Percentiles rank a stretch among this genome's conserved stretches.
Conservation (phyloP, 2,797 vertebrate species). For the Manis pentadactyla region DNA sequence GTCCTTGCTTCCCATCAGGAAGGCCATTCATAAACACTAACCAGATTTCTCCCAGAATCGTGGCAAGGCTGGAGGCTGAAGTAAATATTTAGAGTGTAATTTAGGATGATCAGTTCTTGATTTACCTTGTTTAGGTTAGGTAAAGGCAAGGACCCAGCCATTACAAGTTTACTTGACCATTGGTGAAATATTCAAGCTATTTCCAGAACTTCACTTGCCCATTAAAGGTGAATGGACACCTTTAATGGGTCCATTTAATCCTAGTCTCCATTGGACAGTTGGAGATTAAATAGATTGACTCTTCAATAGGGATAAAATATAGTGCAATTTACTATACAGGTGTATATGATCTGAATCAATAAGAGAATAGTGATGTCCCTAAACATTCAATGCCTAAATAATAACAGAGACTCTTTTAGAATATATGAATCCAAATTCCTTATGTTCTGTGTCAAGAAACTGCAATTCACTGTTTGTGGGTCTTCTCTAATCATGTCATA, state of each 20-base stretch:
- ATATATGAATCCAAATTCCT: not conserved
- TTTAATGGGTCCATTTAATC: too few relatives aligned
- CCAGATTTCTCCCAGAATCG: not conserved
- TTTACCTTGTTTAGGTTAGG: not conserved
- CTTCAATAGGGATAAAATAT: not conserved
- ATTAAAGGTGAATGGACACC: not conserved
- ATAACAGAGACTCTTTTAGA: not conserved
- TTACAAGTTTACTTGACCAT: not conserved
- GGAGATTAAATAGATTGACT: not conserved
- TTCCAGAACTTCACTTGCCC: not conserved
- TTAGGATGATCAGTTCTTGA: not conserved
- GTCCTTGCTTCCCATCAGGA: not conserved
- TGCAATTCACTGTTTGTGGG: not conserved
- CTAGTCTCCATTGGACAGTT: not conserved
- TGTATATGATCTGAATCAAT: not conserved
- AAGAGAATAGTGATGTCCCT: constrained; percentile 14
- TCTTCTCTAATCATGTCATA: not conserved
- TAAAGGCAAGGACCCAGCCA: not conserved
- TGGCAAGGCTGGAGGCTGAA: constrained; percentile 30
- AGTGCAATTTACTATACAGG: not conserved
- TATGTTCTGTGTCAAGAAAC: not conserved
- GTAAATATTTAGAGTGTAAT: constrained; percentile 20
- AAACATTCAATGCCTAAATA: not conserved
- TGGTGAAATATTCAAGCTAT: constrained; percentile 32
- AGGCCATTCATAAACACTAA: not conserved